Base-by-base conservation (phyloP, 2,797 vertebrate species). In the Gadopsis marmoratus region DNA sequence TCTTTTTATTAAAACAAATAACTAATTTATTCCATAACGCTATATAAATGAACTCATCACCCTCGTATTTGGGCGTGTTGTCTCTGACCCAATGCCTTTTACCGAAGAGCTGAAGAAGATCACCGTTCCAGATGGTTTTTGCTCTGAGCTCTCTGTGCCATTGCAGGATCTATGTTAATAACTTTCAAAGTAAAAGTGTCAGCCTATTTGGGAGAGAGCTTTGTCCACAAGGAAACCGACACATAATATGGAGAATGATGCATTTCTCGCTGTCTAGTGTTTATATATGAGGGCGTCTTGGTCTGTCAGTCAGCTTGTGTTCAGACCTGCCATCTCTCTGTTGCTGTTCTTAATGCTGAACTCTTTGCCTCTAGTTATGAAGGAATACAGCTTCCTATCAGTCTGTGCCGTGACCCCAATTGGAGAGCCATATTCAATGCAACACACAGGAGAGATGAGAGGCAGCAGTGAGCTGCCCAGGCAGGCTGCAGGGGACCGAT, bases 341-440 rank as follows among this genome's bases (percentile, higher is more conserved):
- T 72, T 62, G n/a, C 82, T 77, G 62, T 74, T 88, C 77, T 79
- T 81, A 86, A 87, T 67, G n/a, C 68, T 87, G 78, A 90, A 89
- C 83, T 81, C 73, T 74, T 74, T 84, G 79, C 81, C 73, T 91
- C 60, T 78, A 86, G 89, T 91, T 86, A 90, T 79, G 84, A 84
- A 84, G 86, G 85, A 90, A 93, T 93, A 90, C 84, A 84, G 86
- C 84, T 90, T 89, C 82, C 90, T 91, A 92, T 94, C 91, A 85
- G 83, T 84, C 76, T 76, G 70, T 86, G 88, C 85, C 82, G 21
- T 94, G 92, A 95, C 93, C 94, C 91, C 90, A 93, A 94, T 91
- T 92, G 90, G 89, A 93, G 90, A 93, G 88, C 87, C 88, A 90
- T 93, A 95, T 93, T 93, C 90, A 94, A 84, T 90, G 84, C 87